Evolutionary conservation across 2,797 vertebrate genomes (phyloP).

Genomic region (Myripristis jacobus): DNA sequence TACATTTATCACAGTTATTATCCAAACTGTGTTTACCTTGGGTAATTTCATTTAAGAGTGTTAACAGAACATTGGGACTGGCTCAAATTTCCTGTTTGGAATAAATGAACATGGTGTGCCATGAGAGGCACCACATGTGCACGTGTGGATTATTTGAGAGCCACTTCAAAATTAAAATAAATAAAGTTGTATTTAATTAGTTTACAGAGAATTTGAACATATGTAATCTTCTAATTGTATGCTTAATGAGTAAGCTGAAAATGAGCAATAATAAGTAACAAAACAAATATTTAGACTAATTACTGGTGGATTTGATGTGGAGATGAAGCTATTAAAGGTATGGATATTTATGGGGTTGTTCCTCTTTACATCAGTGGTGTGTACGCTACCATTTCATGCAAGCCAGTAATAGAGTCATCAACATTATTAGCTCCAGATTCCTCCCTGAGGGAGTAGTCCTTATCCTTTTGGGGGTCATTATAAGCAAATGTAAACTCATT

Average conservation of each 20-base stretch:
- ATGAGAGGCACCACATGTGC: no score
- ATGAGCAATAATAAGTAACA: constrained; percentile 28
- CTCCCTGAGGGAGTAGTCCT: constrained; percentile 44
- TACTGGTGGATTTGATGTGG: constrained; percentile 18
- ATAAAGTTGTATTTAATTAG: constrained; percentile 28
- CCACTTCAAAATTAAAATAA: constrained; percentile 31
- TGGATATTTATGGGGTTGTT: constrained; percentile 25
- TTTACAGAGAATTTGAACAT: constrained; percentile 43
- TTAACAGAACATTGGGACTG: constrained; percentile 29
- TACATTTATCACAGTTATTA: constrained; percentile 35
- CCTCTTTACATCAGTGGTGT: constrained; percentile 38
- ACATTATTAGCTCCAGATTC: constrained; percentile 60
- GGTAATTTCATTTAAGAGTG: constrained; percentile 25
- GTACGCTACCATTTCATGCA: constrained; percentile 35
- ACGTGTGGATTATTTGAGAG: constrained; percentile 46
- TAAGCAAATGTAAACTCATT: constrained; percentile 60
- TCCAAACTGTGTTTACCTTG: constrained; percentile 32
- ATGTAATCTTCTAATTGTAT: constrained; percentile 7
- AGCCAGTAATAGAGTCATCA: constrained; percentile 64
- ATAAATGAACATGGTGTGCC: constrained; percentile 28
- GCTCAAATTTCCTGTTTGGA: constrained; percentile 70
- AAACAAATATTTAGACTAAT: constrained; percentile 16
- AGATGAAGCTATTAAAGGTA: constrained; percentile 30
- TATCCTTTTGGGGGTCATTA: constrained; percentile 66
- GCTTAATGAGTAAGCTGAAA: constrained; percentile 30